Evolutionary conservation across 2,888 invertebrate genomes (phyloP), one percentile per base, ranked within the genome.

Genomic region (Xestia ashworthii): DNA sequence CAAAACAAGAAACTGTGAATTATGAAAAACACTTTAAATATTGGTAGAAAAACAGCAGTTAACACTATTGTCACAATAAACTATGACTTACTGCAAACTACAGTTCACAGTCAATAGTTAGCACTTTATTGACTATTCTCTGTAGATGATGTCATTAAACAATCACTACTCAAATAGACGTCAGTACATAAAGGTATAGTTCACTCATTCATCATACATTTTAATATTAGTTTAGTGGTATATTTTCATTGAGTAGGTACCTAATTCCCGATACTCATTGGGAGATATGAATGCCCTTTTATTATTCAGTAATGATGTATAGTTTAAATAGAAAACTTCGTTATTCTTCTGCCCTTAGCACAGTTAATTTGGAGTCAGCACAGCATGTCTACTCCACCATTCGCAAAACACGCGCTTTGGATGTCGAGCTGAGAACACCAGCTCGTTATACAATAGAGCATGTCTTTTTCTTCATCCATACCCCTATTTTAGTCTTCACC

Each of bases 91-190:
- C 16, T n/a, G 41, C 1, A 50, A 50, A 81, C 32, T 60, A 44
- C 12, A 67, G n/a, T 14, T 46, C 32, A 77, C 32, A 71, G 44
- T 38, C n/a, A 32, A 22, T 25, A 50, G 58, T 41, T 78, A 46
- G 65, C 60, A 74, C 22, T 68, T 71, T 65, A 67, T 65, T 82
- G 76, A 81, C 72, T 79, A 78, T 75, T 60, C 5, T 44, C 65
- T 58, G 58, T 60, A 16, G 55, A 76, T 88, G 88, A 87, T 74
- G 77, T 88, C 88, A 87, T 70, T 74, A 69, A 48, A 73, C 44
- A 71, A 74, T 72, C 70, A 70, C 46, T 71, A 76, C 67, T 60
- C 32, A 69, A 71, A 76, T 70, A 77, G 62, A 73, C 19, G 0
- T 66, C 14, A 81, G n/a, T 69, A 50, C 32, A 41, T 65, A 68